phyloP scores from a whole-genome alignment of 2,113 vertebrate genomes.

The Xiphophorus hellerii region DNA sequence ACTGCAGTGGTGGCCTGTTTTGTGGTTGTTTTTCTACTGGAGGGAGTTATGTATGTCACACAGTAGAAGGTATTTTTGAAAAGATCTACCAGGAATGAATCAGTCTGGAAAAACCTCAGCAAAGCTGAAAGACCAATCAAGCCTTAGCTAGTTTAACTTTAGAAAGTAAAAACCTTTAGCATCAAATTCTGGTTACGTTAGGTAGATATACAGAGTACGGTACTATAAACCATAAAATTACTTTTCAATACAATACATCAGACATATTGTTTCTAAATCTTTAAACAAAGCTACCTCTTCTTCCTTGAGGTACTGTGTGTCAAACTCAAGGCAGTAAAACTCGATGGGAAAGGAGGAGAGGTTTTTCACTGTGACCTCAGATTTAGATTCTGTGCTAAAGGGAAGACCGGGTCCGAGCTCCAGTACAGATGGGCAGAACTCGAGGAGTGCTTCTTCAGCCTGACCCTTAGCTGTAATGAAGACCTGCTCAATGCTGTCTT shows the following conservation, averaged over 20 bases:
- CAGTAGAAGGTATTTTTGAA: background rate
- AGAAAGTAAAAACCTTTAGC: background rate
- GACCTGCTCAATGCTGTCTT: conserved; percentile 77
- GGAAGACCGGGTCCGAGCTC: conserved; percentile 85
- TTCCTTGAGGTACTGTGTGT: conserved; percentile 86
- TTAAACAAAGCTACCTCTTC: conserved; percentile 82
- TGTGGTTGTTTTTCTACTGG: background rate
- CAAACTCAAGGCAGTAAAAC: conserved; percentile 91
- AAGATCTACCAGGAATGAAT: background rate
- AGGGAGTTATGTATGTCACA: background rate
- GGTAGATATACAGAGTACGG: no score
- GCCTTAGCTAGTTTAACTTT: background rate
- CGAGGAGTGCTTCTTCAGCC: conserved; percentile 84
- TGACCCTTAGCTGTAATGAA: conserved; percentile 77
- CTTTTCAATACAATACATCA: background rate
- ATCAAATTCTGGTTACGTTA: background rate
- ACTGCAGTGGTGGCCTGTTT: no score
- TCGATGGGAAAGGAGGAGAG: conserved; percentile 88
- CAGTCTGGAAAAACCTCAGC: background rate
- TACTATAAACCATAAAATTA: background rate
- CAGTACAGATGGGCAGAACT: conserved; percentile 79
- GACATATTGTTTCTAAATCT: background rate
- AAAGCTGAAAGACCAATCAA: background rate
- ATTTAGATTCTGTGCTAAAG: conserved; percentile 62
- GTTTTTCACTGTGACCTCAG: conserved; percentile 84